phyloP scores from a whole-genome alignment of 2,797 vertebrate genomes.

The Emys orbicularis region DNA sequence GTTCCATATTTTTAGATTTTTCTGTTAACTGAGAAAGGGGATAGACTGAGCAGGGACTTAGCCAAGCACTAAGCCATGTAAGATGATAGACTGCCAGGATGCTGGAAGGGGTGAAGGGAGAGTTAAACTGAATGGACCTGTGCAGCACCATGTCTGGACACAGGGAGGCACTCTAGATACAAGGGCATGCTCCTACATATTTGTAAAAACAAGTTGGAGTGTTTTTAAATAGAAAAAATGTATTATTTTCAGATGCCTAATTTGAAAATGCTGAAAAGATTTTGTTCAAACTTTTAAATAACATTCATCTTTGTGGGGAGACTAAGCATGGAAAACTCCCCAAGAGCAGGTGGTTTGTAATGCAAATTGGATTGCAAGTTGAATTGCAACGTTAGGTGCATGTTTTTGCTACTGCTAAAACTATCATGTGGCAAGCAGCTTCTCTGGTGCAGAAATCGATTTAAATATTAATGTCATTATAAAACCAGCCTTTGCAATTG shows the following conservation, averaged over 20 bases:
- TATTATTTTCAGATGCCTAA: not conserved
- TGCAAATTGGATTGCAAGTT: not conserved
- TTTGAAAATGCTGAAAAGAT: not conserved
- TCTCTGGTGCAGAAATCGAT: not conserved
- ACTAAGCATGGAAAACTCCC: not conserved
- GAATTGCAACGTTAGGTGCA: not conserved
- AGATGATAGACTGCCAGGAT: not conserved
- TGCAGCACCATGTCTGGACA: not conserved
- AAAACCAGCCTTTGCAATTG: not conserved
- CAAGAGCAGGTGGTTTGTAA: not conserved
- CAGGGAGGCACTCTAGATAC: not conserved
- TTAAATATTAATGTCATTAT: conserved; percentile 21
- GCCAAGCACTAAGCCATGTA: not conserved
- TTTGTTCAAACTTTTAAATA: not conserved
- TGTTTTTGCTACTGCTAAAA: not conserved
- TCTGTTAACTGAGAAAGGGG: not conserved
- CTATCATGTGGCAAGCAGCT: not conserved
- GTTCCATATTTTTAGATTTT: not conserved
- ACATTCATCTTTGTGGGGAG: not conserved
- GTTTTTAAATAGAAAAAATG: not conserved
- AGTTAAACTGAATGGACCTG: not conserved
- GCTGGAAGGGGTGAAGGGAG: not conserved
- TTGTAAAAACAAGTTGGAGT: not conserved
- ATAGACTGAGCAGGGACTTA: not conserved
- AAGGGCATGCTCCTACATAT: not conserved